phyloP scores from a whole-genome alignment of 53 echinoderm and acorn worm genomes.

The Hippasteria phrygiana region DNA sequence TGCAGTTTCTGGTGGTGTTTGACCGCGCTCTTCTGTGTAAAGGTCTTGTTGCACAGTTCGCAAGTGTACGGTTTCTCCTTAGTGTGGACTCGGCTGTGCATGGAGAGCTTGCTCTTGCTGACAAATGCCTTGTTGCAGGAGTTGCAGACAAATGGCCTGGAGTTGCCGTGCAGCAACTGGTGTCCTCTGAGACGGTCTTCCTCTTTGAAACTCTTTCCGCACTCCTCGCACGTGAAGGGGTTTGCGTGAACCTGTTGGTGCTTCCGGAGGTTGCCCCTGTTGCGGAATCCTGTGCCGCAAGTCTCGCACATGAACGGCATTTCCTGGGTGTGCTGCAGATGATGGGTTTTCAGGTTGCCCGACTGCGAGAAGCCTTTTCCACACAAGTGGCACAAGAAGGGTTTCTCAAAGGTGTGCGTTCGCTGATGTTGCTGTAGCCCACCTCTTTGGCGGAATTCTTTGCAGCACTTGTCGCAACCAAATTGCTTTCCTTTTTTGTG shows the following conservation, averaged over 20 bases:
- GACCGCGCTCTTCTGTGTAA: constrained; percentile 40
- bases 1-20: constrained; percentile 38
- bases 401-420: constrained; percentile 45
- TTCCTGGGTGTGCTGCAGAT: constrained; percentile 25
- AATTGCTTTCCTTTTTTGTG: not conserved
- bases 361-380: constrained; percentile 26
- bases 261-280: constrained; percentile 16
- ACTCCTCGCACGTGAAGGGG: constrained; percentile 29
- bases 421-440: constrained; percentile 35
- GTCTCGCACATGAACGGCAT: constrained; percentile 17
- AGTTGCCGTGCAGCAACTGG: constrained; percentile 21
- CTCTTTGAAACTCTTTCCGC: constrained; percentile 15
- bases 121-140: constrained; percentile 44
- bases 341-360: constrained; percentile 41
- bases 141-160: constrained; percentile 14
- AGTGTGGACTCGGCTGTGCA: constrained; percentile 42
- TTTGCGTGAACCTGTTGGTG: constrained; percentile 26
- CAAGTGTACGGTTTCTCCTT: constrained; percentile 42
- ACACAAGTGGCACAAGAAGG: constrained; percentile 33
- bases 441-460: not conserved
- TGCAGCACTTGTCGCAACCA: constrained; percentile 6
- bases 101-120: constrained; percentile 45
- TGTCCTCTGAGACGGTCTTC: constrained; percentile 32
- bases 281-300: constrained; percentile 25
- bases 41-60: constrained; percentile 22